phyloP scores from a whole-genome alignment of 2,888 invertebrate genomes.

The Monoplex corrugatus region DNA sequence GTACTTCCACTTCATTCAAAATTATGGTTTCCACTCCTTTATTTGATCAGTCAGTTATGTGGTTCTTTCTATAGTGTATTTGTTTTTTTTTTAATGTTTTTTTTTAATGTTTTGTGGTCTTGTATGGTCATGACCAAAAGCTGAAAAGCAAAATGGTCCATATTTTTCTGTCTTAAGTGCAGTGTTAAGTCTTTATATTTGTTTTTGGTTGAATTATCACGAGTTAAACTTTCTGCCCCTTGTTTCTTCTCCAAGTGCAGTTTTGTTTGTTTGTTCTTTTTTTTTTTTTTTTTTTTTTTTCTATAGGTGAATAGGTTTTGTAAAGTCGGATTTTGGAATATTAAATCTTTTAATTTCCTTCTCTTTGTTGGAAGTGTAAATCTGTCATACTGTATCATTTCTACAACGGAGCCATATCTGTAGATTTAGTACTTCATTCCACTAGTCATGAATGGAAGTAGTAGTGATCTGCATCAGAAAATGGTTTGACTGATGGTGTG shows the following conservation, averaged over 20 bases:
- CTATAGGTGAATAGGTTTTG: background rate
- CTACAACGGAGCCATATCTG: conserved; percentile 10
- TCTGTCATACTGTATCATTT: no score
- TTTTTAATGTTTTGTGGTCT: background rate
- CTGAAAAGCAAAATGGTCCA: background rate
- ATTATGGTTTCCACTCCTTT: background rate
- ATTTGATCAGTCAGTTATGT: background rate
- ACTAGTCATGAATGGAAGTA: conserved; percentile 3
- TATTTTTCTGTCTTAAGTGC: background rate
- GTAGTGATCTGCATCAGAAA: background rate
- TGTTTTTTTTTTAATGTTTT: background rate
- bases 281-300: background rate
- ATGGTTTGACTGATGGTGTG: background rate
- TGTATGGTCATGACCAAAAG: background rate
- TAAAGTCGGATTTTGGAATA: background rate
- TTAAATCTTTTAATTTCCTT: background rate
- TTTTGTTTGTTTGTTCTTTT: no score
- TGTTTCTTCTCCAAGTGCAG: no score
- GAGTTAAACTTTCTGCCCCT: no score
- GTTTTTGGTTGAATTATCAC: no score
- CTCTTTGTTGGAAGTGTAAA: no score
- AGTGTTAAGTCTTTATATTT: no score
- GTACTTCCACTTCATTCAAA: background rate
- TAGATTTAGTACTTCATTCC: conserved; percentile 19
- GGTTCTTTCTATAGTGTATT: background rate